Evolutionary conservation across 2,797 vertebrate species (phyloP), one percentile per base, ranked within the genome.

Genomic region (Ctenosaura bakeri): DNA sequence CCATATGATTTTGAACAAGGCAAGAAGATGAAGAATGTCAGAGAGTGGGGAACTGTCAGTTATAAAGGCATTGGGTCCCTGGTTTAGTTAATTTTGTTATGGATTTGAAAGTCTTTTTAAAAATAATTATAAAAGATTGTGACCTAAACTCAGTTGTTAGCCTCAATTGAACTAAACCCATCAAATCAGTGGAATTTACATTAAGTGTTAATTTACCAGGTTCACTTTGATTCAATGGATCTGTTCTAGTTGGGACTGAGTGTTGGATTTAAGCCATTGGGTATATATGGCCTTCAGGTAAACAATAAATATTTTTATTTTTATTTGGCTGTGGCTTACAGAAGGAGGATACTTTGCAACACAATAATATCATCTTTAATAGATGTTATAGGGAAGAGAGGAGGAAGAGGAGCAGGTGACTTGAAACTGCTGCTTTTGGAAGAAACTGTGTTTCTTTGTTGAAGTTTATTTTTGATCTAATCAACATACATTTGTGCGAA

Each of bases 1-100:
- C 13, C 50, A 38, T 10, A 10, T 7, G n/a, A 32, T 86, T 76
- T 76, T 29, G 73, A 86, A 42, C 8, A 42, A 59, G 14, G 29
- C 59, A 76, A n/a, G 16, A 32, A 24, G 52, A 86, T 86, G 85
- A 59, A 86, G 16, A 86, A 59, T 76, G 24, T 76, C 24, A 59
- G 35, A 59, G 56, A 38, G 26, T 16, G 13, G 77, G 29, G 4
- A 13, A 29, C 26, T 52, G 77, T 29, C 77, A 50, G 13, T 16
- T n/a, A 80, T 54, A 52, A 81, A 59, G n/a, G 46, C 26, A 54
- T 13, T 16, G 14, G 46, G 5, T 54, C 50, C 12, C 42, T 56
- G 24, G 32, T 59, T 81, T 35, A 18, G 79, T 14, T n/a, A 16
- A 56, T 35, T 81, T 52, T 59, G 52, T 32, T 14, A 59, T 54